These are phyloP conservation scores for Pterocles burchelli DNA, from an alignment of 2,113 vertebrate genomes.

Conservation along the genomic window DNA sequence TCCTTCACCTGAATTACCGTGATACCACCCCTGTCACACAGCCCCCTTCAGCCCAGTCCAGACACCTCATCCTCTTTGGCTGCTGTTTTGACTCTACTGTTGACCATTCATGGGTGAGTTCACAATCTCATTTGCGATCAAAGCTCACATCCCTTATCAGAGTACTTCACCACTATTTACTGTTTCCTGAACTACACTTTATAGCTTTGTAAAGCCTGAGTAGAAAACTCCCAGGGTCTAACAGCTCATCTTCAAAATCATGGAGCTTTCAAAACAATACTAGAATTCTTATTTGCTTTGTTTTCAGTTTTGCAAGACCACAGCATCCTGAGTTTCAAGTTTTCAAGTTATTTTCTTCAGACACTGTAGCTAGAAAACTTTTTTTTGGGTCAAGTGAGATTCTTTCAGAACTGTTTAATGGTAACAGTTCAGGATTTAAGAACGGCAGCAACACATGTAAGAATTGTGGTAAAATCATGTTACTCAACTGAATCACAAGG, in stretches of 20 bases:
- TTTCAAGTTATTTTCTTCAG: not conserved
- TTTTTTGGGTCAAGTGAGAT: not conserved
- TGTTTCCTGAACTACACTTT: not conserved
- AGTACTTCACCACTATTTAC: not conserved
- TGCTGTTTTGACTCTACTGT: not conserved
- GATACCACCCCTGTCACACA: not conserved
- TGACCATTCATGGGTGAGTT: fast-evolving
- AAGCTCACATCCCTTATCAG: not conserved
- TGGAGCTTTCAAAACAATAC: not conserved
- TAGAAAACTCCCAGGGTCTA: not conserved
- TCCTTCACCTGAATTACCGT: not conserved
- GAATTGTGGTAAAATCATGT: not conserved
- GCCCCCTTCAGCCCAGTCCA: not conserved
- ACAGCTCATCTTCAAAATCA: not conserved
- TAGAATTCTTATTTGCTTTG: not conserved
- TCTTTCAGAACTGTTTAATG: not conserved
- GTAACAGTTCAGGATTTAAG: not conserved
- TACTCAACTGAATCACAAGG: not conserved
- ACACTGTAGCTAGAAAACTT: not conserved
- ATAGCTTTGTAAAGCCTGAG: not conserved
- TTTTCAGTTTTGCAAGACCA: not conserved
- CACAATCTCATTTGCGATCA: not conserved
- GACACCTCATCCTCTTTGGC: not conserved
- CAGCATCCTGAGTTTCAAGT: not conserved
- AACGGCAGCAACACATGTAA: not conserved